A percentile compares a stretch with the other conserved stretches of the same genome.
These are phyloP conservation scores for Parus major DNA, from an alignment of 2,113 vertebrate genomes.

Conservation along the genomic window DNA sequence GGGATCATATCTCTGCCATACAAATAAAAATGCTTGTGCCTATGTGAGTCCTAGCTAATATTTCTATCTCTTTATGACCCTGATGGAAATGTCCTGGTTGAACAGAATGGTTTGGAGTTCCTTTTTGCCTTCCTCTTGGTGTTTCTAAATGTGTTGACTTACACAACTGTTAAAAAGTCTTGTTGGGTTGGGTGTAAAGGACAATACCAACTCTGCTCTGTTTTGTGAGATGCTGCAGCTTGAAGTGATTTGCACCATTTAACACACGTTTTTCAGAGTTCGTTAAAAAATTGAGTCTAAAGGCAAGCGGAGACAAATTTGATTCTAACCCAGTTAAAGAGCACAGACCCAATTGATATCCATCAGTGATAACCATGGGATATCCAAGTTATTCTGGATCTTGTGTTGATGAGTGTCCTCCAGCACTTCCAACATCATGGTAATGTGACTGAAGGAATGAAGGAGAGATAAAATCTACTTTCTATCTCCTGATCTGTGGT, in stretches of 20 bases:
- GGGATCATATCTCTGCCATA: background rate
- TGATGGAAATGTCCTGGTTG: background rate
- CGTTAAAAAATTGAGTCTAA: background rate
- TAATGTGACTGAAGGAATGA: background rate
- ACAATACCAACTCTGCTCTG: rapidly evolving
- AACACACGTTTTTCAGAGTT: background rate
- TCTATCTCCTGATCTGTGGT: background rate
- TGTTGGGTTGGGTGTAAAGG: background rate
- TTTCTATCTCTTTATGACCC: background rate
- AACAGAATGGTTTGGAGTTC: background rate
- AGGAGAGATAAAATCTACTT: background rate
- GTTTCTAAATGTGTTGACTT: background rate
- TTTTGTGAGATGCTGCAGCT: background rate
- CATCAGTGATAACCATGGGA: background rate
- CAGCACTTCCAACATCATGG: background rate
- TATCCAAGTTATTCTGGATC: background rate
- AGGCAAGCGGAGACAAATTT: background rate
- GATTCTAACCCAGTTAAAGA: background rate
- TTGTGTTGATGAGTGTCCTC: background rate
- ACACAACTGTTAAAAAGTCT: background rate
- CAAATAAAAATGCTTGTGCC: background rate
- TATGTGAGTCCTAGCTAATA: background rate
- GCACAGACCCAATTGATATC: background rate
- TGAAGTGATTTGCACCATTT: background rate
- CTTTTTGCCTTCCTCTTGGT: background rate